Percentiles rank a stretch among this genome's conserved stretches.
These are phyloP conservation scores for Leptopilina clavipes DNA, from an alignment of 1,140 invertebrate species.

Conservation along the genomic window DNA sequence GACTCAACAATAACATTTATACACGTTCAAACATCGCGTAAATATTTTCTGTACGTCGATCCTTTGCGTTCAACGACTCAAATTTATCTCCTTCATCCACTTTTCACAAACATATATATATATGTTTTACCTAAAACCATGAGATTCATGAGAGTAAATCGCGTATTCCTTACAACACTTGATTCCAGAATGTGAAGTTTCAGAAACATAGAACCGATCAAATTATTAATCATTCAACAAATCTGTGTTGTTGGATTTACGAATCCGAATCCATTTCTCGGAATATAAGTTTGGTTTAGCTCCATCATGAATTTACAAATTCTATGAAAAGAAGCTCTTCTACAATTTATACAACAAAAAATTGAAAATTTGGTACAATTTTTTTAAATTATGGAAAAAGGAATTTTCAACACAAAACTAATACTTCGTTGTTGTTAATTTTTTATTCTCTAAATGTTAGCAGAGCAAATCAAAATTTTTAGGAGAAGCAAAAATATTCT, in stretches of 20 bases:
- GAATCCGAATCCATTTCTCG: neutral
- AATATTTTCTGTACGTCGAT: constrained; percentile 14
- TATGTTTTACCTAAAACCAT: neutral
- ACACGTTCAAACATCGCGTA: neutral
- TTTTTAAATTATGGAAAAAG: too few species aligned
- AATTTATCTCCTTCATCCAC: neutral
- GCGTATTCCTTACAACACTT: too few species aligned
- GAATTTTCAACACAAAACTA: too few species aligned
- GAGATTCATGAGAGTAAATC: too few species aligned
- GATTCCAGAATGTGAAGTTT: too few species aligned
- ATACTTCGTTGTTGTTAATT: too few species aligned
- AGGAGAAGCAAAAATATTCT: too few species aligned
- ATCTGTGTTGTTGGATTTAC: neutral
- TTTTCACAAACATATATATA: neutral
- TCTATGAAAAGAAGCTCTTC: neutral
- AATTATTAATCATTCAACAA: neutral
- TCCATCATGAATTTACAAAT: neutral
- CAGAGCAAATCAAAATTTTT: too few species aligned
- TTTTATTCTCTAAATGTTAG: too few species aligned
- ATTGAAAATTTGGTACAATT: too few species aligned
- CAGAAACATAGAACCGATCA: too few species aligned
- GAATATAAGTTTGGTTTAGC: neutral
- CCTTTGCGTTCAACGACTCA: neutral
- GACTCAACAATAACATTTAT: constrained; percentile 27
- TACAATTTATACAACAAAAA: too few species aligned